These are phyloP conservation scores for Salarias fasciatus DNA, from an alignment of 2,797 vertebrate genomes.

Conservation along the genomic window DNA sequence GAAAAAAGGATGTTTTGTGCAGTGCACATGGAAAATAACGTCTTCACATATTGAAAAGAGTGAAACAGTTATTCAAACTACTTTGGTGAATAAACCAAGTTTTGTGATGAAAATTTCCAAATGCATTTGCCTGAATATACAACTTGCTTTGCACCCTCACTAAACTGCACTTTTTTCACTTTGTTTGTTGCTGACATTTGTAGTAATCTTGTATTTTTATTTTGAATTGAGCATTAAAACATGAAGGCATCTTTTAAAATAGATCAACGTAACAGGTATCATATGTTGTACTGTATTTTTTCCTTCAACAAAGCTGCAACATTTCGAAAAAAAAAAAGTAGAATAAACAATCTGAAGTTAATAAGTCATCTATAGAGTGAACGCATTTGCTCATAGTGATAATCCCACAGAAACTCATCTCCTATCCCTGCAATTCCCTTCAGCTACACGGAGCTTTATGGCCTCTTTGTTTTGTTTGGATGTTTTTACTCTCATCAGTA, in stretches of 20 bases:
- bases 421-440: background rate
- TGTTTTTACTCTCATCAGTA: too few relatives aligned
- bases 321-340: constrained; percentile 6
- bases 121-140: background rate
- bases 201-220: background rate
- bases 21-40: background rate
- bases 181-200: too few relatives aligned
- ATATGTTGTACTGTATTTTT: too few relatives aligned
- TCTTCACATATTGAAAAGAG: background rate
- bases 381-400: background rate
- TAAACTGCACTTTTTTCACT: too few relatives aligned
- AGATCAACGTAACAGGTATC: background rate
- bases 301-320: background rate
- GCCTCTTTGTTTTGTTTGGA: too few relatives aligned
- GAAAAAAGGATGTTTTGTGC: background rate
- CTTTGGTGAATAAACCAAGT: background rate
- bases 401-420: background rate
- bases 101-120: background rate
- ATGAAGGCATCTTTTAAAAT: background rate
- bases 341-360: background rate
- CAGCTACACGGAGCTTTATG: too few relatives aligned
- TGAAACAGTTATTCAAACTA: background rate
- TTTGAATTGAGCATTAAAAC: too few relatives aligned
- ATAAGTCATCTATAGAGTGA: background rate
- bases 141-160: too few relatives aligned